These are phyloP conservation scores for Aphelenchoides bicaudatus DNA, from an alignment of 2,888 invertebrate genomes.

Conservation along the genomic window DNA sequence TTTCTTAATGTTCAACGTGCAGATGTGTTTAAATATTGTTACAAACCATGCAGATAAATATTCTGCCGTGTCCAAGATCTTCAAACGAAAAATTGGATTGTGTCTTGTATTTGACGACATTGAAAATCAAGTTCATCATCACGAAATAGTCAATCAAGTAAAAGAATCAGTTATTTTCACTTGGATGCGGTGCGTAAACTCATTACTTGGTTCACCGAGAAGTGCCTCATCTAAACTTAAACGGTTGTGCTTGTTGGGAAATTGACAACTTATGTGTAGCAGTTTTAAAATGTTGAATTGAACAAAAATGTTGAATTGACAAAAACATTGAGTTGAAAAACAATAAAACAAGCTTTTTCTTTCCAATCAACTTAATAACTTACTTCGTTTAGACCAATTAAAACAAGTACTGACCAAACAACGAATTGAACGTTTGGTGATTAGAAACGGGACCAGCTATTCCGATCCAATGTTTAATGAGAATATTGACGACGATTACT, in stretches of 20 bases:
- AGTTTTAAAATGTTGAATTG: background rate
- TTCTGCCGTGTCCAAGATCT: too few relatives aligned
- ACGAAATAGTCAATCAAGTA: too few relatives aligned
- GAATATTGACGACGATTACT: background rate
- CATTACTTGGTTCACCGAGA: background rate
- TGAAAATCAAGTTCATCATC: too few relatives aligned
- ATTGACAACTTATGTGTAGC: background rate
- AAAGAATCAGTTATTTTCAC: too few relatives aligned
- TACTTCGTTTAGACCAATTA: background rate
- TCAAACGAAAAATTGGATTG: too few relatives aligned
- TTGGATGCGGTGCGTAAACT: background rate
- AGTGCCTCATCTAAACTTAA: background rate
- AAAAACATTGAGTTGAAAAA: too few relatives aligned
- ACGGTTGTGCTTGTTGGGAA: background rate
- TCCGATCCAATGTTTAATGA: background rate
- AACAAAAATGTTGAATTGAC: too few relatives aligned
- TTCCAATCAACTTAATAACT: too few relatives aligned
- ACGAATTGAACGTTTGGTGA: background rate
- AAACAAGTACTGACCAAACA: background rate
- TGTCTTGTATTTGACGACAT: too few relatives aligned
- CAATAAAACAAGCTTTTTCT: too few relatives aligned
- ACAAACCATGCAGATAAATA: too few relatives aligned
- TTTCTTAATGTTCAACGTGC: background rate
- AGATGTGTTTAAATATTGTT: background rate
- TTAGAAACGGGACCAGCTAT: background rate